These are phyloP conservation scores for Sebastes fasciatus DNA, from an alignment of 2,113 vertebrate genomes.

Conservation along the genomic window DNA sequence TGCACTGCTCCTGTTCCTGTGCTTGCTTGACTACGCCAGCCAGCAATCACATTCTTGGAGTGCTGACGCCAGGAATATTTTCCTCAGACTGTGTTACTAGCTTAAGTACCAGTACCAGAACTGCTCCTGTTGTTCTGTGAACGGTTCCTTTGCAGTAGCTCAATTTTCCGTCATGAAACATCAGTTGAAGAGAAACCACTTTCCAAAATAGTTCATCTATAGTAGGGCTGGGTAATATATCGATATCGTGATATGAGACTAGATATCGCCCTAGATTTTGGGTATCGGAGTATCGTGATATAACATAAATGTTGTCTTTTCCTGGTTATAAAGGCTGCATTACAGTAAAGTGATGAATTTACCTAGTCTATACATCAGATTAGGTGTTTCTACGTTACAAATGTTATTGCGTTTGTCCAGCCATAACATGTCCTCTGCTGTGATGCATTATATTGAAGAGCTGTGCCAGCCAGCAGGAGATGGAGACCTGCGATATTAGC, in stretches of 20 bases:
- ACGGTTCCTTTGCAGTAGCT: neutral
- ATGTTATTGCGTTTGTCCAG: neutral
- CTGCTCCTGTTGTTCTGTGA: conserved; percentile 21
- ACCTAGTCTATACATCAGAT: too few relatives aligned
- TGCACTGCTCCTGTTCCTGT: conserved; percentile 37
- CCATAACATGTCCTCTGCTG: neutral
- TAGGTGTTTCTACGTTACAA: too few relatives aligned
- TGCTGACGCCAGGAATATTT: conserved; percentile 73
- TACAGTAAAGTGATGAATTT: too few relatives aligned
- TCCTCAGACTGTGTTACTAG: conserved; percentile 62
- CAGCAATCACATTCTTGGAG: conserved; percentile 66
- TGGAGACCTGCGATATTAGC: conserved; percentile 14
- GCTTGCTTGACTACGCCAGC: conserved; percentile 53
- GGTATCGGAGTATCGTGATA: too few relatives aligned
- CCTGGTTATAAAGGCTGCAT: too few relatives aligned
- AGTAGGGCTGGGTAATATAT: too few relatives aligned
- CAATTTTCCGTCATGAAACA: conserved; percentile 6
- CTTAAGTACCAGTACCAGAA: conserved; percentile 49
- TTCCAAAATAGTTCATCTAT: conserved; percentile 7
- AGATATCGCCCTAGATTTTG: too few relatives aligned
- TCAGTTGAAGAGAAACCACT: conserved; percentile 7
- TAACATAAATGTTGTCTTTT: too few relatives aligned
- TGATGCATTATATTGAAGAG: conserved; percentile 5
- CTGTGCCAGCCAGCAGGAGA: conserved; percentile 1
- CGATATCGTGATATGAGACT: too few relatives aligned